These are phyloP conservation scores for Notarius quadriscutis DNA, from an alignment of 2,113 vertebrate species.

Conservation along the genomic window DNA sequence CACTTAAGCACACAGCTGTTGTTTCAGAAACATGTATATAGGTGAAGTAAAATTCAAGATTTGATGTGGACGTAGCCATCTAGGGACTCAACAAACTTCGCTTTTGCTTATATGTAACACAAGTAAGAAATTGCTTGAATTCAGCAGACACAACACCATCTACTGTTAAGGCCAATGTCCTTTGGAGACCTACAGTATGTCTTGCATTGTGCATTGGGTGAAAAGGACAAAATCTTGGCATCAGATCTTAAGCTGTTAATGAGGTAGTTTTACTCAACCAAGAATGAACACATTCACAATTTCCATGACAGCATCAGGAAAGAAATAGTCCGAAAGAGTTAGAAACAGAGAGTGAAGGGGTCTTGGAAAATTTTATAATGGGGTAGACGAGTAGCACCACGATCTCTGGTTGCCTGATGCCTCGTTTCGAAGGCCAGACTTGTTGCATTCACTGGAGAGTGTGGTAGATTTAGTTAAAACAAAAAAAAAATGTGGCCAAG, in stretches of 20 bases:
- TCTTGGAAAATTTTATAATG: background rate
- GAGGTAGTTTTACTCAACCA: slow-evolving; percentile 42
- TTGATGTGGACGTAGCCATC: background rate
- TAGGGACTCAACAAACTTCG: background rate
- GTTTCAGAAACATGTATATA: background rate
- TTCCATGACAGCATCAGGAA: slow-evolving; percentile 48
- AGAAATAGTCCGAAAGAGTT: background rate
- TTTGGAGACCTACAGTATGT: background rate
- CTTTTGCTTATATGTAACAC: background rate
- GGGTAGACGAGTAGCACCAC: background rate
- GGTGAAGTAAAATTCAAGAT: background rate
- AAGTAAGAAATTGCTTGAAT: background rate
- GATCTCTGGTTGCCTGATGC: background rate
- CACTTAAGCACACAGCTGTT: background rate
- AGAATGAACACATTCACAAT: slow-evolving; percentile 50
- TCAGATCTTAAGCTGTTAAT: slow-evolving; percentile 31
- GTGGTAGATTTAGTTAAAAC: background rate
- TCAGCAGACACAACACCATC: background rate
- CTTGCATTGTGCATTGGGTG: background rate
- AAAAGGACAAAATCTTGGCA: slow-evolving; percentile 33
- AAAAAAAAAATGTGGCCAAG: background rate
- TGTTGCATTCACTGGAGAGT: background rate
- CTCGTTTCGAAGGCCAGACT: background rate
- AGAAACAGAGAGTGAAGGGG: background rate
- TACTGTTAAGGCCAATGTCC: background rate